Percentiles rank a stretch among this genome's conserved stretches.
Conservation (phyloP, 2,113 vertebrate genomes). For the Leucosticte australis region DNA sequence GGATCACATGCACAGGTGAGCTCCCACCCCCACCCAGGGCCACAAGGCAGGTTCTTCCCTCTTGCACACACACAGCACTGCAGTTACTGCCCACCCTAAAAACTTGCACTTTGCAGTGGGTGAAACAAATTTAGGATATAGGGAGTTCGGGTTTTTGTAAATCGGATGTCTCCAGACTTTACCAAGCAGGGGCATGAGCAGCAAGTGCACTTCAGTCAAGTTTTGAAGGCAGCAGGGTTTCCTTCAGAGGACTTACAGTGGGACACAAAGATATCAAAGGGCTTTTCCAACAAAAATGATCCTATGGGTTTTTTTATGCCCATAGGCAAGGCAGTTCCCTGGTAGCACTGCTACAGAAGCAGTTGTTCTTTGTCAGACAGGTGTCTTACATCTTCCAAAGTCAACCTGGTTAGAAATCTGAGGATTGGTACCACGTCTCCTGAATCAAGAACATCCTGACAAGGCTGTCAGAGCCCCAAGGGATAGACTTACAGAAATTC, state of each 20-base stretch:
- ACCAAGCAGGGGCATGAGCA: background rate
- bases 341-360: background rate
- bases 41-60: background rate
- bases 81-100: background rate
- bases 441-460: background rate
- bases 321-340: background rate
- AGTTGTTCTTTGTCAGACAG: background rate
- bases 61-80: fast-evolving
- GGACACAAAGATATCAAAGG: background rate
- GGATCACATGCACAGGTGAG: slow-evolving; percentile 85
- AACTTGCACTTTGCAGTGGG: background rate
- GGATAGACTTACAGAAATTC: background rate
- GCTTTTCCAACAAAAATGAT: background rate
- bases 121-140: background rate
- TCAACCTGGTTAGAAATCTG: background rate
- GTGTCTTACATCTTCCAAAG: background rate
- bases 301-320: background rate
- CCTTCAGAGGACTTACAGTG: background rate
- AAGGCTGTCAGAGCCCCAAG: background rate
- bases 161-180: background rate
- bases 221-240: background rate
- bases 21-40: background rate
- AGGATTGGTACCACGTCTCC: fast-evolving
- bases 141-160: background rate
- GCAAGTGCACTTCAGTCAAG: background rate